A percentile compares a stretch with the other conserved stretches of the same genome.
Evolutionary conservation across 2,888 invertebrate genomes (phyloP).

Genomic region (Drosophila aldrichi): DNA sequence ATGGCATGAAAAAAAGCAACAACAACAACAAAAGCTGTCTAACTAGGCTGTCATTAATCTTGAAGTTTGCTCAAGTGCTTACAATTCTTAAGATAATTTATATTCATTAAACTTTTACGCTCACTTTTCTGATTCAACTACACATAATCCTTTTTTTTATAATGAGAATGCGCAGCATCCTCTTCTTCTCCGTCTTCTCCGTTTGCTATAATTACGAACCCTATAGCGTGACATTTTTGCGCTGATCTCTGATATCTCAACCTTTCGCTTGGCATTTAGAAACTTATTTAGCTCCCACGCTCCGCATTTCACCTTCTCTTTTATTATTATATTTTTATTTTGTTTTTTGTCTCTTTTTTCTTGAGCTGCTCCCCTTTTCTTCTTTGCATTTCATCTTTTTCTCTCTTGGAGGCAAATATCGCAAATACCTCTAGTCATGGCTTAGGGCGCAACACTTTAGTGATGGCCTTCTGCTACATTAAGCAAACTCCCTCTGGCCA

Average conservation of each 20-base stretch:
- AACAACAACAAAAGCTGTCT: background rate
- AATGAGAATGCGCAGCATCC: constrained; percentile 15
- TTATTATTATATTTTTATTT: background rate
- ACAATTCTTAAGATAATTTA: constrained; percentile 21
- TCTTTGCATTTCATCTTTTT: constrained; percentile 7
- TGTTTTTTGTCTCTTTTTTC: background rate
- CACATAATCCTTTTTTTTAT: constrained; percentile 15
- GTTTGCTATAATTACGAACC: constrained; percentile 24
- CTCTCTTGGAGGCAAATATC: constrained; percentile 32
- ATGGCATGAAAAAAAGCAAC: background rate
- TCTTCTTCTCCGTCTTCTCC: background rate
- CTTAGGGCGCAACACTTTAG: constrained; percentile 51
- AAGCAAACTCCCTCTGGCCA: constrained; percentile 35
- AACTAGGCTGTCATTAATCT: constrained; percentile 21
- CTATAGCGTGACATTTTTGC: constrained; percentile 35
- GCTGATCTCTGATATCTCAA: constrained; percentile 36
- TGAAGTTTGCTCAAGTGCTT: constrained; percentile 19
- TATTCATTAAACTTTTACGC: constrained; percentile 25
- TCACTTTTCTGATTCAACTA: constrained; percentile 10
- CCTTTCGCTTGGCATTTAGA: constrained; percentile 30
- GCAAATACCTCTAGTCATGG: constrained; percentile 51
- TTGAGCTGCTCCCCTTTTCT: background rate
- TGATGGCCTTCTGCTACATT: constrained; percentile 57
- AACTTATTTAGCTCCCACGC: constrained; percentile 33
- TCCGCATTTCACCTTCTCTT: background rate